Base-by-base conservation (phyloP, 2,113 vertebrate genomes). In the Anas platyrhynchos region DNA sequence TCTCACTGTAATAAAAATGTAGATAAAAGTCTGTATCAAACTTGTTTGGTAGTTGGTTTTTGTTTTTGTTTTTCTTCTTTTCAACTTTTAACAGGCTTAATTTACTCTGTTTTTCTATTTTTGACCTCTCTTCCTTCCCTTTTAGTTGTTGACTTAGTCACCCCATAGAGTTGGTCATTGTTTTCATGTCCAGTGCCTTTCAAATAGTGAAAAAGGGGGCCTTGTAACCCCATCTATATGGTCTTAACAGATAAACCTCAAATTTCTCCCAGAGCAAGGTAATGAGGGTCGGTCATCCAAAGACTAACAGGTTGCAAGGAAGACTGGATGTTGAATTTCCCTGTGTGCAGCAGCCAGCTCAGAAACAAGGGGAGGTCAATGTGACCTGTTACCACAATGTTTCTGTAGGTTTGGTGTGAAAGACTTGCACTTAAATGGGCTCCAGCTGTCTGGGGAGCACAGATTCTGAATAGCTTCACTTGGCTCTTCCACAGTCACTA, bases 1-100 rank as follows among this genome's bases (percentile, higher is more conserved):
- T 86, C 34, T 93, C 44, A 23, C 25, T 90, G 52, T 74, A 94
- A 92, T 95, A 93, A 95, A 94, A 80, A 75, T 68, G 5, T 56
- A 72, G 52, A 83, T 78, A 34, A 78, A 94, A 83, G 12, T 71
- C 56, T 84, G 15, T 59, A 78, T 92, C 58, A 46, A 79, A 75
- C 20, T 85, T 44, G 36, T 8, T 38, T 58, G 7, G 48, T 50
- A 11, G 62, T 43, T 29, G 48, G 38, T 48, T 21, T 52, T 50
- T 22, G 46, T 48, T 50, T 5, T 48, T 21, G 17, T 9, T 66
- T 43, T 59, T 16, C 41, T 50, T 5, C 29, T 44, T 23, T 76
- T 27, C 14, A 18, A 36, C 48, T 65, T 81, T 67, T 58, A 6
- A 59, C 55, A n/a, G 59, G 21, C 14, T 91, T 73, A 12, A n/a